These are phyloP conservation scores for Cryptotis parvus DNA, from an alignment of 2,113 vertebrate species.

Conservation along the genomic window DNA sequence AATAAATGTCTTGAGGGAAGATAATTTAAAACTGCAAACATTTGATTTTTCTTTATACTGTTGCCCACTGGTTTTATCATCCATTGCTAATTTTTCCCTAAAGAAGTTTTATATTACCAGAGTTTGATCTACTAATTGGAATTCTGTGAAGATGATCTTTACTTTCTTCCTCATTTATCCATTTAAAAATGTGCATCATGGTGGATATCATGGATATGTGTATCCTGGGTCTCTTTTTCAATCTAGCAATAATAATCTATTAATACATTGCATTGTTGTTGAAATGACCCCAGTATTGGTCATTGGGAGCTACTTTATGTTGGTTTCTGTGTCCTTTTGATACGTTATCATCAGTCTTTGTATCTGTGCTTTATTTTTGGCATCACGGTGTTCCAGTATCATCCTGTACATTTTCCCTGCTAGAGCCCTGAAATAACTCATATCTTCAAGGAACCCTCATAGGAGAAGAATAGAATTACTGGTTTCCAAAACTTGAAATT, in stretches of 20 bases:
- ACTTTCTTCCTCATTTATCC: neutral
- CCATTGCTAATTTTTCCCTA: slow-evolving; percentile 32
- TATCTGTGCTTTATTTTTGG: neutral
- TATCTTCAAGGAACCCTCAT: neutral
- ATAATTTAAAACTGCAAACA: slow-evolving; percentile 43
- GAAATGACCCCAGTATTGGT: neutral
- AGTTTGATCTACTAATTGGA: slow-evolving; percentile 1
- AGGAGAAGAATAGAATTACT: neutral
- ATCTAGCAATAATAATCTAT: neutral
- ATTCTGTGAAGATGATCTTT: neutral
- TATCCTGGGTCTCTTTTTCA: neutral
- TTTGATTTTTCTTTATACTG: slow-evolving; percentile 22
- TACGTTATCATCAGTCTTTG: neutral
- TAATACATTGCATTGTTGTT: slow-evolving; percentile 38
- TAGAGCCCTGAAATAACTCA: neutral
- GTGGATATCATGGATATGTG: neutral
- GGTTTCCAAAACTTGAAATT: slow-evolving; percentile 22
- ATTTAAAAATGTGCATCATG: neutral
- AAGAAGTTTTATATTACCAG: neutral
- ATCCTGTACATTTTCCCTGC: neutral
- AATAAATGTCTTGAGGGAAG: slow-evolving; percentile 26
- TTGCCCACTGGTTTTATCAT: neutral
- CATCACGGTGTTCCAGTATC: neutral
- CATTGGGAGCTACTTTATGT: neutral
- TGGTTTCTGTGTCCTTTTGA: neutral